Evolutionary conservation across 2,888 invertebrate species (phyloP).

Genomic region (Trichogramma evanescens): DNA sequence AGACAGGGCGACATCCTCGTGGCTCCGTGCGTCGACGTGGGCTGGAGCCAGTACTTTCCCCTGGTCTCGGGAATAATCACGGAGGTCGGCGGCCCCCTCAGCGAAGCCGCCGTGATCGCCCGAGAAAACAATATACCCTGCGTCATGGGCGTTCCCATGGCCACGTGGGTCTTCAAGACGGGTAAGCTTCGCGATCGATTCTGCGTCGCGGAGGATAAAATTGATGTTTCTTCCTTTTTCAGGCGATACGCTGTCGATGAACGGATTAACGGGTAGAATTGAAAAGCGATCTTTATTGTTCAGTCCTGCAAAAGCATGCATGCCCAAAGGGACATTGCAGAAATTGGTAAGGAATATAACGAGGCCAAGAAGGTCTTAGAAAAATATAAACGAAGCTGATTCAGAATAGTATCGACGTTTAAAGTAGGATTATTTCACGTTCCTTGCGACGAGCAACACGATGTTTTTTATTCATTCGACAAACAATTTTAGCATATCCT

Average conservation of each 20-base stretch:
- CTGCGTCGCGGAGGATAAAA: too few species aligned
- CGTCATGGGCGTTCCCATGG: constrained; percentile 66
- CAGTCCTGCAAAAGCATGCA: too few species aligned
- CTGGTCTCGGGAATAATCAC: constrained; percentile 71
- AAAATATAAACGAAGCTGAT: too few species aligned
- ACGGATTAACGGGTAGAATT: constrained; percentile 26
- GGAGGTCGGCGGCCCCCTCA: constrained; percentile 75
- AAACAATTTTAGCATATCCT: too few species aligned
- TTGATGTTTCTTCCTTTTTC: constrained; percentile 2
- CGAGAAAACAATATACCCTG: constrained; percentile 78
- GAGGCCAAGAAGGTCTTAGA: too few species aligned
- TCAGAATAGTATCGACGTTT: too few species aligned
- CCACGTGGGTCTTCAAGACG: constrained; percentile 61
- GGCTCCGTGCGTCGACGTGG: constrained; percentile 71
- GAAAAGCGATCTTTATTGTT: constrained; percentile 2
- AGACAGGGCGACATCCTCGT: constrained; percentile 63
- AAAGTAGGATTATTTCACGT: too few species aligned
- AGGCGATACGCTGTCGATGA: constrained; percentile 30
- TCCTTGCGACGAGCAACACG: too few species aligned
- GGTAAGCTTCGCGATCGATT: constrained; percentile 42
- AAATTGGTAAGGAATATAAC: too few species aligned
- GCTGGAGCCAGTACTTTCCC: constrained; percentile 81
- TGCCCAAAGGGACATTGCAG: too few species aligned
- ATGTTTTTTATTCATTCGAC: too few species aligned
- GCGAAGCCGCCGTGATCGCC: constrained; percentile 79